These are phyloP conservation scores for Eleutherodactylus coqui DNA, from an alignment of 2,797 vertebrate species.

Conservation along the genomic window DNA sequence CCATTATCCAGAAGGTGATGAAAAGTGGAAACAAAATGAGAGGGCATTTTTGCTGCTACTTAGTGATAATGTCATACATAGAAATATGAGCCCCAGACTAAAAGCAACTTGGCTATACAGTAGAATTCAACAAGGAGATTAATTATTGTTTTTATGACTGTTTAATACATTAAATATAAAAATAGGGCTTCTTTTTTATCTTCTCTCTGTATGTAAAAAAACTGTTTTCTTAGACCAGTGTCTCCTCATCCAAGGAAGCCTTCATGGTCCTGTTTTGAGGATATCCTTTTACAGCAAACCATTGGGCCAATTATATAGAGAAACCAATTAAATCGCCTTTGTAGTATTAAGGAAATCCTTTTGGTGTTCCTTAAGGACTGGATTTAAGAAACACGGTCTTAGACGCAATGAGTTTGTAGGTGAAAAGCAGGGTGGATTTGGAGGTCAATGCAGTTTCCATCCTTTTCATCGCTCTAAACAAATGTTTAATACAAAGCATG, in stretches of 20 bases:
- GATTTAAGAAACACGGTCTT: background rate
- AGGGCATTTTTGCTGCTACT: background rate
- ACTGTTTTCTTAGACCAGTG: too few relatives aligned
- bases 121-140: background rate
- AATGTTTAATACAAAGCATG: too few relatives aligned
- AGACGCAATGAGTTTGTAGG: background rate
- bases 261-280: background rate
- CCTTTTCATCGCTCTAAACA: too few relatives aligned
- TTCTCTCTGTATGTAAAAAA: too few relatives aligned
- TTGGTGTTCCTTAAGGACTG: too few relatives aligned
- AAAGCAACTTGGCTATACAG: background rate
- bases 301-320: background rate
- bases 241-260: background rate
- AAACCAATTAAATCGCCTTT: background rate
- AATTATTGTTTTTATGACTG: background rate
- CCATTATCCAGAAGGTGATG: conserved; percentile 24
- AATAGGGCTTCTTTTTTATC: too few relatives aligned
- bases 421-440: background rate
- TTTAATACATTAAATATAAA: background rate
- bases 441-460: too few relatives aligned
- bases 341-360: background rate
- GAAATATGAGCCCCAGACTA: background rate
- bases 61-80: background rate
- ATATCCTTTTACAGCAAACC: background rate
- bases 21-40: conserved; percentile 20